Evolutionary conservation across 53 echinoderm and acorn worm genomes (phyloP).

Genomic region (Holothuria leucospilota): DNA sequence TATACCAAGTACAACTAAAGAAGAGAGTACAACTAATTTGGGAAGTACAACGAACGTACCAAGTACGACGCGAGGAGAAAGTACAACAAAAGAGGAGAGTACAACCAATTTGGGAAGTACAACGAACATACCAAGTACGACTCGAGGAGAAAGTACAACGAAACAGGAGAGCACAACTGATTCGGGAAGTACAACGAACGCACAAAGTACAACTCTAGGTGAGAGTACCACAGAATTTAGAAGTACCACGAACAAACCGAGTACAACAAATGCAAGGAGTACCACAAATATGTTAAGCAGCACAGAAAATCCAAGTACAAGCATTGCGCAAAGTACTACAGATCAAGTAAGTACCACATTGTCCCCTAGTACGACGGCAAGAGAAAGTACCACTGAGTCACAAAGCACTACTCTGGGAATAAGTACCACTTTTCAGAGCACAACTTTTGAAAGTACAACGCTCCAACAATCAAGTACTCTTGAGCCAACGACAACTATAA

Average conservation of each 20-base stretch:
- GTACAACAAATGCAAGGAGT: slow-evolving; percentile 1
- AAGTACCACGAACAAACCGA: background rate
- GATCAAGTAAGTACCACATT: background rate
- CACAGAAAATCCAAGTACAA: background rate
- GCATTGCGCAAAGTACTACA: background rate
- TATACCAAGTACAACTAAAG: background rate
- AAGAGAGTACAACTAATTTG: background rate
- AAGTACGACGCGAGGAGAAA: background rate
- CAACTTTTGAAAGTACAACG: background rate
- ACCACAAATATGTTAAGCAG: background rate
- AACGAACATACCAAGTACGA: background rate
- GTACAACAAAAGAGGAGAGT: slow-evolving; percentile 15
- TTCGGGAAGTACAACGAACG: background rate
- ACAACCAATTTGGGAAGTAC: background rate
- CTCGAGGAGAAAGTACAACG: background rate
- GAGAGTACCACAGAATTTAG: background rate
- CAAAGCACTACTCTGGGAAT: background rate
- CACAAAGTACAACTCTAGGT: background rate
- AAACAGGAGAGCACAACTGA: background rate
- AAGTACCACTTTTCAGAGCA: background rate
- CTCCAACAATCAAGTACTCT: background rate
- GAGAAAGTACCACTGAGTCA: slow-evolving; percentile 1
- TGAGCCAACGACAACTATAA: background rate
- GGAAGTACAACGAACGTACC: background rate
- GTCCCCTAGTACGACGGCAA: background rate